Base-by-base conservation (phyloP, 2,888 invertebrate species). In the Chorisops tibialis region DNA sequence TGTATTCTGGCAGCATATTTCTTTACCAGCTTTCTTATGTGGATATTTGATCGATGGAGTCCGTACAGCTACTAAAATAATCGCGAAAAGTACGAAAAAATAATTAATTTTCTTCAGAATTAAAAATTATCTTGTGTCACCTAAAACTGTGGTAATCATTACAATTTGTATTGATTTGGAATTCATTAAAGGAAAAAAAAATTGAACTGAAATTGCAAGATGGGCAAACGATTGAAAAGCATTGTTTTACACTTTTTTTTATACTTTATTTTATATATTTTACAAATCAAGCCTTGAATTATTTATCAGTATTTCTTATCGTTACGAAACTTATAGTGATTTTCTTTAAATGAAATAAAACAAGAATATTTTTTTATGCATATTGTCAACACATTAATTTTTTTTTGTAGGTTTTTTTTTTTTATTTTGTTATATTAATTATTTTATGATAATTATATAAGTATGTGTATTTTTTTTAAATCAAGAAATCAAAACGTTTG, bases 31-130 rank as follows among this genome's bases (percentile, higher is more conserved):
- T 86, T 96, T 59, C 81, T 98, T 0, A 91, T 98, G 88, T 97
- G 95, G 91, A 81, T 96, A 2, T 98, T 98, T 75, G 97, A 98
- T 77, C 90, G 91, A 65, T 95, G 93, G 88, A 96, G 95, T 71
- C 98, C 98, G 0, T 97, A 96, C 79, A 96, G 96, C 70, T 96
- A 93, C 74, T 96, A 91, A 72, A 96, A 96, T 74, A 96, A 96
- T 74, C 82, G 91, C 6, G 93, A 94, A 63, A 93, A 93, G 73
- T 96, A 95, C 74, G n/a, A n/a, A n/a, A n/a, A n/a, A n/a, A n/a
- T n/a, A n/a, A n/a, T n/a, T n/a, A n/a, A n/a, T n/a, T n/a, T n/a
- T n/a, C n/a, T n/a, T n/a, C n/a, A n/a, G n/a, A n/a, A n/a, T n/a
- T n/a, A n/a, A n/a, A n/a, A n/a, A n/a, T n/a, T n/a, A n/a, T n/a